A percentile compares a stretch with the other conserved stretches of the same genome.
Conservation (phyloP, 2,888 invertebrate species). For the Pocota personata region DNA sequence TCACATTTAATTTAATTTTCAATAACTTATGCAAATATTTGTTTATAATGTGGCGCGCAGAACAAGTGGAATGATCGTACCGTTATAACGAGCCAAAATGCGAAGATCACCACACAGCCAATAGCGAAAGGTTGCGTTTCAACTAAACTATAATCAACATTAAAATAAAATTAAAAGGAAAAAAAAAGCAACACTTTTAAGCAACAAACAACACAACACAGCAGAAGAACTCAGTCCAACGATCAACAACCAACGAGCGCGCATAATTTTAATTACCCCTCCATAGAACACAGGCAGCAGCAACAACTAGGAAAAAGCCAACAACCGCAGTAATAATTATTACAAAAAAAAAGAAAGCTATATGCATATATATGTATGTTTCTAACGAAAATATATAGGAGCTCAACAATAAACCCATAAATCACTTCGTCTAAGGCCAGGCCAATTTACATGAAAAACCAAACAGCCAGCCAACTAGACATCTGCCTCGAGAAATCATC, state of each 20-base stretch:
- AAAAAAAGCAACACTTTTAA: neutral
- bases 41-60: neutral
- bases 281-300: neutral
- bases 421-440: slow-evolving; percentile 50
- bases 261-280: slow-evolving; percentile 18
- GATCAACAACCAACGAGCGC: slow-evolving; percentile 9
- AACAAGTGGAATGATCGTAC: neutral
- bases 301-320: neutral
- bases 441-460: slow-evolving; percentile 14
- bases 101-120: slow-evolving; percentile 5
- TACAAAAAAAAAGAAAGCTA: slow-evolving; percentile 5
- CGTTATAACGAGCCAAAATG: neutral
- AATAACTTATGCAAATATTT: neutral
- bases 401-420: slow-evolving; percentile 42
- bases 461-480: slow-evolving; percentile 27
- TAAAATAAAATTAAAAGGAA: neutral
- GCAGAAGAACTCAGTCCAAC: neutral
- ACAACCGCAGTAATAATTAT: neutral
- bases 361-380: neutral
- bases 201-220: neutral
- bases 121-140: neutral
- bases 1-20: neutral
- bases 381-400: neutral
- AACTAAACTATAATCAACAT: slow-evolving; percentile 2
- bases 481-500: slow-evolving; percentile 30